These are phyloP conservation scores for Lacerta agilis DNA, from an alignment of 2,797 vertebrate genomes.

Conservation along the genomic window DNA sequence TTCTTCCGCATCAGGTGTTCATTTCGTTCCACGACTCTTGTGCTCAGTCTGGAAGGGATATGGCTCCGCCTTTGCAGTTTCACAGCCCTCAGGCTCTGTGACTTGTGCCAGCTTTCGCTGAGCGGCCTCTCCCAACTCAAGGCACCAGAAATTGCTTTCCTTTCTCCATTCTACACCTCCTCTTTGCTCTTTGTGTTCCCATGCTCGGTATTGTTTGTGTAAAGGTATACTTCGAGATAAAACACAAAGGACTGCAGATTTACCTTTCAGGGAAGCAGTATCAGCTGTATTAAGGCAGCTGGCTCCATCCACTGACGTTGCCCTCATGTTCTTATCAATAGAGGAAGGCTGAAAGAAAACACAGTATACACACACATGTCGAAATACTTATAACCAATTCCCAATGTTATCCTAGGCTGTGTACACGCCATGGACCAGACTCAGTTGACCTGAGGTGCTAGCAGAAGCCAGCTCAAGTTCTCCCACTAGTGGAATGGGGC, in stretches of 20 bases:
- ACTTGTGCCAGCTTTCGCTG: fast-evolving
- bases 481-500: no score
- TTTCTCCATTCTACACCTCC: neutral
- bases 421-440: no score
- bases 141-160: neutral
- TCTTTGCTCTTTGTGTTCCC: fast-evolving
- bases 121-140: fast-evolving
- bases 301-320: neutral
- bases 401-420: neutral
- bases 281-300: fast-evolving
- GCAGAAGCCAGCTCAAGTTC: no score
- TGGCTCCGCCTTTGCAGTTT: fast-evolving
- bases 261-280: neutral
- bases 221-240: neutral
- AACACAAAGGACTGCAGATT: fast-evolving
- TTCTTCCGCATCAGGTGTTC: neutral
- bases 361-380: neutral
- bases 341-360: fast-evolving
- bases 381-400: constrained; percentile 16
- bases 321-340: neutral
- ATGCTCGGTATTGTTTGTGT: fast-evolving
- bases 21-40: neutral
- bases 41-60: neutral
- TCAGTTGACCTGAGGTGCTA: no score
- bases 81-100: fast-evolving